A percentile compares a stretch with the other conserved stretches of the same genome.
These are phyloP conservation scores for Macrotis lagotis DNA, from an alignment of 2,113 vertebrate genomes.

Conservation along the genomic window DNA sequence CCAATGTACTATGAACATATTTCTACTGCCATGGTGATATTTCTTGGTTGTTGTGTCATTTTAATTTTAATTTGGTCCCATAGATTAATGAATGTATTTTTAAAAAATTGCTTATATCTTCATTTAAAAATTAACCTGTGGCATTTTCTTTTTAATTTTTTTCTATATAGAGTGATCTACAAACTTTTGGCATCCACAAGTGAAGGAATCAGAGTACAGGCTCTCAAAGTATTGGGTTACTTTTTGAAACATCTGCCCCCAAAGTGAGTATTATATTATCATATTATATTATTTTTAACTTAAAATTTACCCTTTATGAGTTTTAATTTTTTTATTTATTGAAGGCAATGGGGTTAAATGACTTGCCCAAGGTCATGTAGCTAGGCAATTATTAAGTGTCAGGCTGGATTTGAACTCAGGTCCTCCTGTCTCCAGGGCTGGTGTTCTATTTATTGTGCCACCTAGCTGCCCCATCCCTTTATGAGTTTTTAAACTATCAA, in stretches of 20 bases:
- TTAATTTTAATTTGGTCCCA: slow-evolving; percentile 39
- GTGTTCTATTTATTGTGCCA: too few species aligned
- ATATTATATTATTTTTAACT: too few species aligned
- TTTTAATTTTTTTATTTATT: too few species aligned
- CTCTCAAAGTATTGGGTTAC: slow-evolving; percentile 97
- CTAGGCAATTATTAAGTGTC: too few species aligned
- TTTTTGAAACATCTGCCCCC: slow-evolving; percentile 94
- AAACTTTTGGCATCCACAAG: slow-evolving; percentile 96
- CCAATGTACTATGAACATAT: background rate
- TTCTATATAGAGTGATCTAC: slow-evolving; percentile 90
- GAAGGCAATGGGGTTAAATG: too few species aligned
- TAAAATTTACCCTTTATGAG: too few species aligned
- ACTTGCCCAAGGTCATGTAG: too few species aligned
- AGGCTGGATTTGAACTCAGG: too few species aligned
- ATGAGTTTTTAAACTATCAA: background rate
- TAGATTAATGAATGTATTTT: slow-evolving; percentile 21
- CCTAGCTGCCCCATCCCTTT: too few species aligned
- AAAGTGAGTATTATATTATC: slow-evolving; percentile 98
- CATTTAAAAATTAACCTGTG: slow-evolving; percentile 43
- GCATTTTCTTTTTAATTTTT: slow-evolving; percentile 65
- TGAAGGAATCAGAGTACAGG: slow-evolving; percentile 96
- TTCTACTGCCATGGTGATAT: background rate
- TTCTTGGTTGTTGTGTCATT: background rate
- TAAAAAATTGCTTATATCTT: background rate
- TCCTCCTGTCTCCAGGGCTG: too few species aligned